Conservation (phyloP, 2,888 invertebrate species). For the Cataglyphis livida region DNA sequence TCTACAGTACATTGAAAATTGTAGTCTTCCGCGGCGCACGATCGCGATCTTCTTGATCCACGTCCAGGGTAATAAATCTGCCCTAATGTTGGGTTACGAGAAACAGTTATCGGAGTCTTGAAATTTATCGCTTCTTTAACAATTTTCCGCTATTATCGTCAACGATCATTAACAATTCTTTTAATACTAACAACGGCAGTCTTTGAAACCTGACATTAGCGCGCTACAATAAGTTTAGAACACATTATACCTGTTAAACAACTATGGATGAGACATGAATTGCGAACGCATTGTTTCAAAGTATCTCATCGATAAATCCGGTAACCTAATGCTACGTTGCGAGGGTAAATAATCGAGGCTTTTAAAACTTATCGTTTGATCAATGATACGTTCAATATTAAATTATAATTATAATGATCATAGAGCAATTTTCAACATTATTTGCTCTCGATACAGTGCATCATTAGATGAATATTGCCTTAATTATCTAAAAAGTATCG, state of each 20-base stretch:
- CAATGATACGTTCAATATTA: neutral
- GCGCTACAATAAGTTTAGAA: conserved; percentile 23
- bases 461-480: conserved; percentile 2
- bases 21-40: conserved; percentile 57
- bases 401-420: conserved; percentile 6
- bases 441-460: neutral
- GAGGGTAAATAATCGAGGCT: neutral
- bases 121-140: conserved; percentile 68
- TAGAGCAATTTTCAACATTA: neutral
- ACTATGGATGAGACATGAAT: neutral
- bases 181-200: conserved; percentile 58
- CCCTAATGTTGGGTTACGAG: conserved; percentile 64
- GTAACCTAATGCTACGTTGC: conserved; percentile 28
- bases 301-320: conserved; percentile 21
- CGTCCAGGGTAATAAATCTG: conserved; percentile 70
- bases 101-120: conserved; percentile 69
- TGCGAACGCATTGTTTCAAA: conserved; percentile 22
- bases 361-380: conserved; percentile 12
- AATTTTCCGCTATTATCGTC: conserved; percentile 69
- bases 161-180: conserved; percentile 68
- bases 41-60: conserved; percentile 59
- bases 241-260: neutral
- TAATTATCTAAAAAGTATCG: neutral
- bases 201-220: conserved; percentile 50
- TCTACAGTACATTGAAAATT: conserved; percentile 65